Evolutionary conservation across 2,888 invertebrate genomes (phyloP), one percentile per base, ranked within the genome.

Genomic region (Spisula subtruncata): DNA sequence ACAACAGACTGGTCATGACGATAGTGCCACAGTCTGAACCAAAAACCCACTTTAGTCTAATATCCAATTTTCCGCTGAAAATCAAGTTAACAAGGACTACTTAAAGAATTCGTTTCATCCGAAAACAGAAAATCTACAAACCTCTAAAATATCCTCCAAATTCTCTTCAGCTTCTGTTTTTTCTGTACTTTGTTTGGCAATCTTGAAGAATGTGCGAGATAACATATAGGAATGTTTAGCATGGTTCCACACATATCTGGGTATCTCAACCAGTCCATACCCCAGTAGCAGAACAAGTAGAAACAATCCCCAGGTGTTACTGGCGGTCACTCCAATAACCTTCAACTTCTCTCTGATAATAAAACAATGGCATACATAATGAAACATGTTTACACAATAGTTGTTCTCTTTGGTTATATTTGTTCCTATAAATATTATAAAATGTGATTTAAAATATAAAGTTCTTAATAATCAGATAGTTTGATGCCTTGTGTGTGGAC

Each of bases 251-350:
- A 99, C 97, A 93, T 98, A 98, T 89, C 99, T 97, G 0, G 97
- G 97, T 4, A 99, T 98, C 97, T 99, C 99, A 0, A 99, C 99
- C 87, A 99, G 97, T 0, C 99, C 99, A 97, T 99, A 99, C 4
- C 98, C 98, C 32, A 99, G 97, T 92, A 99, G 97, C 35, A 99
- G 97, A 81, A 99, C 98, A 82, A 99, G 97, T 51, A 99, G 97
- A 96, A 99, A 99, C 85, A 99, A 97, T 88, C 99, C 99, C 99
- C 99, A 99, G 0, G 99, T 99, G 96, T 99, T 99, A 96, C 99
- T 99, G 4, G 99, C 99, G 25, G 99, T 99, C 5, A 99, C 99
- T 41, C 99, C 99, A 93, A 99, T 99, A 0, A 99, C 98, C 97
- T 99, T 99, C 56, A 99, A 97, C 97, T 99, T 98, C 89, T 98